Conservation (phyloP, 1,140 invertebrate genomes). For the Drosophila santomea region DNA sequence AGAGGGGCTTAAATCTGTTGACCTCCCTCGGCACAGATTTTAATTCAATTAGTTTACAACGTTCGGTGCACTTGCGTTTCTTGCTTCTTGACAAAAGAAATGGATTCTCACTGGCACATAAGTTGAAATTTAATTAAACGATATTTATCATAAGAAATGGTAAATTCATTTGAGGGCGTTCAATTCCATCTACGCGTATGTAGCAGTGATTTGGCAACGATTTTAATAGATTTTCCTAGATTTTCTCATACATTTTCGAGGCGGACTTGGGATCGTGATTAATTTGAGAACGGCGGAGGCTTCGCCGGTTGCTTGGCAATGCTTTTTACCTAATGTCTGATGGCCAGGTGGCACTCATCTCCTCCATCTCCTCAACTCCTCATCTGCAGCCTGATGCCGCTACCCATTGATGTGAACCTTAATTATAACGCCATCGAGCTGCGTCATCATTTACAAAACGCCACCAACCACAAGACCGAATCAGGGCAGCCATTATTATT, state of each 20-base stretch:
- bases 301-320: constrained; percentile 28
- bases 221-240: constrained; percentile 4
- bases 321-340: constrained; percentile 56
- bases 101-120: no score
- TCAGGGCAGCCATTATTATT: constrained; percentile 58
- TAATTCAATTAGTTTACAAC: neutral
- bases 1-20: neutral
- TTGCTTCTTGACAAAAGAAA: neutral
- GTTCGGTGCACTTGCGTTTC: neutral
- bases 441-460: constrained; percentile 74
- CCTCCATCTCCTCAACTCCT: constrained; percentile 6
- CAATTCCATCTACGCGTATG: neutral
- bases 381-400: constrained; percentile 12
- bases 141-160: neutral
- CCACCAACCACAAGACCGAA: constrained; percentile 41
- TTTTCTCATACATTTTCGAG: constrained; percentile 28
- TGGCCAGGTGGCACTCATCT: constrained; percentile 58
- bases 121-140: neutral
- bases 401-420: constrained; percentile 65
- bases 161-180: neutral
- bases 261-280: constrained; percentile 58
- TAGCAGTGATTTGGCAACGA: constrained; percentile 17
- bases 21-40: neutral
- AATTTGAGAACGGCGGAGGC: constrained; percentile 45
- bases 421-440: constrained; percentile 78